Evolutionary conservation across 2,113 vertebrate genomes (phyloP).

Genomic region (Amphiprion ocellaris): DNA sequence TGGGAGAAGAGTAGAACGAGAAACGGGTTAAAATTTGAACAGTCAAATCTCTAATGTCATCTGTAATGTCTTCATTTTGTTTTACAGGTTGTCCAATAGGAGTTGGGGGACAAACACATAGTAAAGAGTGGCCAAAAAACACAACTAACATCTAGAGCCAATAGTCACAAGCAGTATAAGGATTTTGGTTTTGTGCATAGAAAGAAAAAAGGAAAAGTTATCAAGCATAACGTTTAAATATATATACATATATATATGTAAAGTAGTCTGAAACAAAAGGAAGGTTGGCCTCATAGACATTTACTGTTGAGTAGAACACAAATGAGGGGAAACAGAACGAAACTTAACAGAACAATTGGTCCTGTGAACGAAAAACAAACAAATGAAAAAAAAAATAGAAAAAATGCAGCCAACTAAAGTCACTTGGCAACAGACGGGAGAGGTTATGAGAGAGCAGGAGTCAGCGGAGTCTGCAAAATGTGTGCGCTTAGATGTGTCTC

Average conservation of each 20-base stretch:
- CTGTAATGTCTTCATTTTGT: constrained; percentile 72
- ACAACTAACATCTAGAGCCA: constrained; percentile 79
- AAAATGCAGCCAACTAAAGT: constrained; percentile 82
- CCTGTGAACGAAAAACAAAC: constrained; percentile 80
- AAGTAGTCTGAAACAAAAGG: constrained; percentile 77
- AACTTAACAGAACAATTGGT: constrained; percentile 77
- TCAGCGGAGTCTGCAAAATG: constrained; percentile 77
- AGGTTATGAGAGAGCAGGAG: constrained; percentile 83
- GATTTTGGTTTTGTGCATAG: constrained; percentile 80
- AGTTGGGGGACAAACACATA: constrained; percentile 76
- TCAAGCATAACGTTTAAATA: constrained; percentile 74
- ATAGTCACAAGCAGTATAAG: constrained; percentile 77
- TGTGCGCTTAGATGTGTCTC: constrained; percentile 68
- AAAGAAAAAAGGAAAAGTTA: constrained; percentile 80
- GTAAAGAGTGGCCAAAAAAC: constrained; percentile 75
- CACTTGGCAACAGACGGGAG: constrained; percentile 80
- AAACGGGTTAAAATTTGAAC: constrained; percentile 73
- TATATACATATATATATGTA: constrained; percentile 27
- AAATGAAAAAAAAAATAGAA: constrained; percentile 10
- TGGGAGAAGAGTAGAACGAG: constrained; percentile 91
- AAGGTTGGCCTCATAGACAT: constrained; percentile 81
- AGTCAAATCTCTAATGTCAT: constrained; percentile 62
- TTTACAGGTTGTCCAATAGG: constrained; percentile 79
- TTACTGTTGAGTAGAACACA: constrained; percentile 80
- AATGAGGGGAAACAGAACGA: constrained; percentile 72